Evolutionary conservation across 2,797 vertebrate species (phyloP).

Genomic region (Tragopan temminckii): DNA sequence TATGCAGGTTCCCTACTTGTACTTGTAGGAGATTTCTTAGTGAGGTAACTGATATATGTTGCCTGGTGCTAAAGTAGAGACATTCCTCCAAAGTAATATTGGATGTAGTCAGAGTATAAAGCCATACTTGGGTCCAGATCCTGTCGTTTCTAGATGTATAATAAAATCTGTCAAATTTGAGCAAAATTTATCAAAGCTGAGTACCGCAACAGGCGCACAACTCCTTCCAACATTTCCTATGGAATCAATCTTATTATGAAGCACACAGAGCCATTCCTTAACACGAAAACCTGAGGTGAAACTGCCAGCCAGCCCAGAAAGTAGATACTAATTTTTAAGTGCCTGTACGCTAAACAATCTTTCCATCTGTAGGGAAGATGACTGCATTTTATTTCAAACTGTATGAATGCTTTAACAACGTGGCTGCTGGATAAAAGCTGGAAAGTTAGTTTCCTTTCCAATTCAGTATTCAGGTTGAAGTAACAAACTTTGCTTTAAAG

Average conservation of each 20-base stretch:
- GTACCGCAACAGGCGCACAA: neutral
- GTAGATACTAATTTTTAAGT: neutral
- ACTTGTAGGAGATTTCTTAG: neutral
- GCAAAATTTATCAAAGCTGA: neutral
- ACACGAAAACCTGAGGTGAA: neutral
- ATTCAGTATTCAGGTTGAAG: neutral
- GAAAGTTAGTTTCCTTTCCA: neutral
- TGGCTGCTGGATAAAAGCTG: neutral
- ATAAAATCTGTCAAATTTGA: neutral
- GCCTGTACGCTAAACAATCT: neutral
- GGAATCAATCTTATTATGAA: neutral
- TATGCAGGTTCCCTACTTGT: neutral
- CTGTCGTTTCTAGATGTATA: neutral
- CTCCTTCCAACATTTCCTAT: neutral
- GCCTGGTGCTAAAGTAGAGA: neutral
- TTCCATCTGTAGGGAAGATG: neutral
- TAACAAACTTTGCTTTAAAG: neutral
- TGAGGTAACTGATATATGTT: neutral
- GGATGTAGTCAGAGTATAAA: neutral
- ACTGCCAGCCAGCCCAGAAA: neutral
- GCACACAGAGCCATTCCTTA: rapidly evolving
- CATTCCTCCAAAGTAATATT: neutral
- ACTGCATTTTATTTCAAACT: neutral
- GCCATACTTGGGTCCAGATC: neutral
- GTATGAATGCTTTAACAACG: neutral